Percentiles rank a stretch among this genome's conserved stretches.
These are phyloP conservation scores for Osedax frankpressi DNA, from an alignment of 2,888 invertebrate species.

Conservation along the genomic window DNA sequence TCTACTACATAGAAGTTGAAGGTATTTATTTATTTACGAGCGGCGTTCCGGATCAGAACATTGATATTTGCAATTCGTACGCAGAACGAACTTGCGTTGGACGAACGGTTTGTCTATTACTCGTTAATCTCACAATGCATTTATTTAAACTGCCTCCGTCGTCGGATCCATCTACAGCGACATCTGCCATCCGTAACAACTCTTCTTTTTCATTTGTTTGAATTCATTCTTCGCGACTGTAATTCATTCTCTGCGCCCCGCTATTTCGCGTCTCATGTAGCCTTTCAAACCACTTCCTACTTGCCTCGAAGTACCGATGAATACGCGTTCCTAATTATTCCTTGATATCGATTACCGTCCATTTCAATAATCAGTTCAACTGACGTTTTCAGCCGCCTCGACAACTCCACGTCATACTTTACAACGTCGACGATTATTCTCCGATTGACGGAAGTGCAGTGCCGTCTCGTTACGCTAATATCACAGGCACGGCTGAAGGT, in stretches of 20 bases:
- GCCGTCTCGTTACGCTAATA: conserved; percentile 45
- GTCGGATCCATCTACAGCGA: too few relatives aligned
- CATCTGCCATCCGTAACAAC: too few relatives aligned
- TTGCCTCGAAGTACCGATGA: too few relatives aligned
- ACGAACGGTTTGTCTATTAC: conserved; percentile 20
- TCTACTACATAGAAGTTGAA: conserved; percentile 35
- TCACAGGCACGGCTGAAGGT: conserved; percentile 43
- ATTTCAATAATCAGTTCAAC: not conserved
- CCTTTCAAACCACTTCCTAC: too few relatives aligned
- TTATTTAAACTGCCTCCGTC: too few relatives aligned
- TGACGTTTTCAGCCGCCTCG: not conserved
- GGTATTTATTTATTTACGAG: conserved; percentile 46
- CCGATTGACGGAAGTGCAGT: conserved; percentile 37
- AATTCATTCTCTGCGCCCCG: too few relatives aligned
- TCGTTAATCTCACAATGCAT: too few relatives aligned
- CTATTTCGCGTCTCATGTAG: too few relatives aligned
- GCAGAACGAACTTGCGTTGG: conserved; percentile 40
- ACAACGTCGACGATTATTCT: conserved; percentile 46
- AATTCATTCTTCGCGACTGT: too few relatives aligned
- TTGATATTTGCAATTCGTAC: conserved; percentile 36
- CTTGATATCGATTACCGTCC: conserved; percentile 13
- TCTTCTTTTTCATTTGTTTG: too few relatives aligned
- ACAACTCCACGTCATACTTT: conserved; percentile 40
- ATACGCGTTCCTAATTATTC: not conserved
- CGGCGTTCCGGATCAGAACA: conserved; percentile 45